Conservation (phyloP, 2,797 vertebrate genomes). For the Arrhamphus sclerolepis region DNA sequence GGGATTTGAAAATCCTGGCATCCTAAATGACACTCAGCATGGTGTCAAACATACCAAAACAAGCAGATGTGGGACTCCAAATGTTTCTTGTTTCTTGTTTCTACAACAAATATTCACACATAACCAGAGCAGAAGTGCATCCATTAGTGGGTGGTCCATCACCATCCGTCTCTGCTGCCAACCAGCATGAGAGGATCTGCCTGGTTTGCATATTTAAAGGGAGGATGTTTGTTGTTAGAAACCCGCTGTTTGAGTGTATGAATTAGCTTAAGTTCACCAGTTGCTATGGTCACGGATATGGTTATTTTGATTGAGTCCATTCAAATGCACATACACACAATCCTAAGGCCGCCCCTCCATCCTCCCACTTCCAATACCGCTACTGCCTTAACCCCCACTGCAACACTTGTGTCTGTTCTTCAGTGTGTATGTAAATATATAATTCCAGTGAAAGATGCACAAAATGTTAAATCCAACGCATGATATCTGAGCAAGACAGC, state of each 20-base stretch:
- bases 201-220: conserved; percentile 78
- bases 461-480: background rate
- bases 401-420: background rate
- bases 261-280: conserved; percentile 74
- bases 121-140: conserved; percentile 42
- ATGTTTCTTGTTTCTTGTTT: conserved; percentile 27
- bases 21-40: conserved; percentile 46
- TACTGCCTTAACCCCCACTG: conserved; percentile 24
- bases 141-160: conserved; percentile 71
- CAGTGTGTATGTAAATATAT: too few species aligned
- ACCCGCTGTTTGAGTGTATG: conserved; percentile 73
- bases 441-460: too few species aligned
- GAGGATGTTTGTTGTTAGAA: conserved; percentile 78
- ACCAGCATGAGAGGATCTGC: conserved; percentile 57
- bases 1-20: conserved; percentile 51
- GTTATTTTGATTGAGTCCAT: conserved; percentile 71
- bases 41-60: conserved; percentile 28
- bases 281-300: conserved; percentile 76
- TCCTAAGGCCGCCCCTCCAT: conserved; percentile 21
- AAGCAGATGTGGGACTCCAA: background rate
- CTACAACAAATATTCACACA: conserved; percentile 27
- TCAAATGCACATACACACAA: conserved; percentile 51
- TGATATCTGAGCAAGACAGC: conserved; percentile 8
- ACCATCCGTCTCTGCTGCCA: conserved; percentile 49
- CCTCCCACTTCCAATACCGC: conserved; percentile 20